These are phyloP conservation scores for Thripadectes ignobilis DNA, from an alignment of 2,797 vertebrate genomes.

Conservation along the genomic window DNA sequence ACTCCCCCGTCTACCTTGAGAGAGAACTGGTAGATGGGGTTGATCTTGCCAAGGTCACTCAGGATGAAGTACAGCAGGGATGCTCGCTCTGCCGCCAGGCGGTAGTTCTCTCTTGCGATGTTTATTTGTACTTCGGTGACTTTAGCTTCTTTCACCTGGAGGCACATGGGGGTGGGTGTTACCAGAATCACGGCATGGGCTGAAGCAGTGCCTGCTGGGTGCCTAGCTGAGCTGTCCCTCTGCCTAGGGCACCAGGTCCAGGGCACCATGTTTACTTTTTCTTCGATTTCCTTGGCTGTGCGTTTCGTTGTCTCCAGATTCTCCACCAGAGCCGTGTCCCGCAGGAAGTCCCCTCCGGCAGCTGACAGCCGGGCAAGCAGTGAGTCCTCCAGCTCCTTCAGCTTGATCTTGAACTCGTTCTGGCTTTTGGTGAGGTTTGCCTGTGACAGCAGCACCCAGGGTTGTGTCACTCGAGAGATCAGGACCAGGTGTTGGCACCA, in stretches of 20 bases:
- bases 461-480: neutral
- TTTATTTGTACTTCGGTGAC: slow-evolving; percentile 76
- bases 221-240: neutral
- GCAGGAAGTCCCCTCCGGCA: slow-evolving; percentile 70
- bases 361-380: slow-evolving; percentile 76
- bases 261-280: slow-evolving; percentile 51
- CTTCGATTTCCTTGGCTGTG: slow-evolving; percentile 75
- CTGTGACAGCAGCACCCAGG: neutral
- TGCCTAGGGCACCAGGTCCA: fast-evolving
- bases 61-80: slow-evolving; percentile 80
- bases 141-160: slow-evolving; percentile 76
- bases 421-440: slow-evolving; percentile 78
- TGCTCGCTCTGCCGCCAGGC: slow-evolving; percentile 65
- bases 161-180: fast-evolving
- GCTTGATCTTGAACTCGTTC: slow-evolving; percentile 79
- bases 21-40: slow-evolving; percentile 81
- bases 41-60: slow-evolving; percentile 78
- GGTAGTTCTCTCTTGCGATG: slow-evolving; percentile 71
- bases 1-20: slow-evolving; percentile 65
- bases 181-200: fast-evolving
- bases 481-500: neutral
- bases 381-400: slow-evolving; percentile 79
- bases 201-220: neutral
- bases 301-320: slow-evolving; percentile 78
- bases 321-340: slow-evolving; percentile 75